Percentiles rank a stretch among this genome's conserved stretches.
Conservation (phyloP, 92 coral and sea anemone species). For the Diadumene lineata region DNA sequence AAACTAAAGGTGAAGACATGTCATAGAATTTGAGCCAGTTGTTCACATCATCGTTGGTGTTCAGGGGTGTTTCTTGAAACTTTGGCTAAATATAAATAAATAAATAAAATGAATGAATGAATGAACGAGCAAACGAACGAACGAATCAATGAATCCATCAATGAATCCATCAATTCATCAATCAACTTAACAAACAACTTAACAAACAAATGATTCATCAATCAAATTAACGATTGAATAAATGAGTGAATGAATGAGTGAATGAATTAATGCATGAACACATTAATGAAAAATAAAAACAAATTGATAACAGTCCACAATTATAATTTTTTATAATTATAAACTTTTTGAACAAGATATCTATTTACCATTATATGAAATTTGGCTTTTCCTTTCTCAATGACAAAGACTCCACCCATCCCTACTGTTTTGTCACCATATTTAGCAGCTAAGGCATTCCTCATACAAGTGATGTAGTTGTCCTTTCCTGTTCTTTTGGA, state of each 20-base stretch:
- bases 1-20: constrained; percentile 87
- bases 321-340: no score
- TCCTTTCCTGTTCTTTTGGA: constrained; percentile 77
- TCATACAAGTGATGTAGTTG: constrained; percentile 89
- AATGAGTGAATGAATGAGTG: no score
- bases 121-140: background rate
- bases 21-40: constrained; percentile 91
- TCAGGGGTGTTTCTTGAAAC: constrained; percentile 70
- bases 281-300: no score
- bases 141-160: no score
- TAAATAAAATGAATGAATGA: background rate
- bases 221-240: no score
- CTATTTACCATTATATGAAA: constrained; percentile 85
- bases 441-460: constrained; percentile 65
- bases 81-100: constrained; percentile 57
- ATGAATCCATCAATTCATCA: no score
- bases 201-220: no score
- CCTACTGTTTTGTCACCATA: constrained; percentile 90
- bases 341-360: background rate
- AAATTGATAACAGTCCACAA: no score
- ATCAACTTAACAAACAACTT: no score
- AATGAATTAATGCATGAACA: no score
- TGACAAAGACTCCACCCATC: constrained; percentile 89
- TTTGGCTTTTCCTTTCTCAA: constrained; percentile 93
- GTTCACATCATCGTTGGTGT: constrained; percentile 75